Evolutionary conservation across 2,113 vertebrate genomes (phyloP), one percentile per base, ranked within the genome.

Genomic region (Electrona antarctica): DNA sequence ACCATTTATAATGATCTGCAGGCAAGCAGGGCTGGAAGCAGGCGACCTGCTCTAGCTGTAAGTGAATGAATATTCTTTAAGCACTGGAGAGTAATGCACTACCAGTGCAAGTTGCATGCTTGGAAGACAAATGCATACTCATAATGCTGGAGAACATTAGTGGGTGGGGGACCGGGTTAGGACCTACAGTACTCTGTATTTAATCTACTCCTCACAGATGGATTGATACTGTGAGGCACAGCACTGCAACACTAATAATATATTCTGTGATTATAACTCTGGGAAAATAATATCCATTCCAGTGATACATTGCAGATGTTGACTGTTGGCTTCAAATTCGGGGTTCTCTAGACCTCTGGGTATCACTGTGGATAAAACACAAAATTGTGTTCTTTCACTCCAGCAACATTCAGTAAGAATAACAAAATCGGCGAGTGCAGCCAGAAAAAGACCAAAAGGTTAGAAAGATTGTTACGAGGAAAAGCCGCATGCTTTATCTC

Each of bases 21-120:
- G 70, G 74, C 77, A 87, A 78, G 78, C 78, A 67, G 73, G 66
- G 33, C 75, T 86, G 76, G 77, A 87, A 82, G 78, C 74, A 80
- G 83, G 73, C 84, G 85, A 63, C 70, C 76, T 69, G 79, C 78
- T 82, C 77, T 47, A 33, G 82, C 79, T 73, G 76, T 85, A 85
- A 89, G 84, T 85, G 86, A 87, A 85, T 79, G 81, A 85, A 85
- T 87, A 82, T 85, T 87, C 76, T 78, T 89, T 73, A 82, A 89
- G 78, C 57, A n/a, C 64, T 64, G 12, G 54, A 82, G 81, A 90
- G 80, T 89, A 78, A 90, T 89, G 85, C 82, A 89, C 81, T 63
- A 1, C 59, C 71, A 70, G 84, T 83, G 84, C 80, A 82, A 80
- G 76, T 74, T 74, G 78, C 76, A 72, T 60, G 79, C 78, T 21